Percentiles rank a stretch among this genome's conserved stretches.
These are phyloP conservation scores for Salpingus planirostris DNA, from an alignment of 2,888 invertebrate species.

Conservation along the genomic window DNA sequence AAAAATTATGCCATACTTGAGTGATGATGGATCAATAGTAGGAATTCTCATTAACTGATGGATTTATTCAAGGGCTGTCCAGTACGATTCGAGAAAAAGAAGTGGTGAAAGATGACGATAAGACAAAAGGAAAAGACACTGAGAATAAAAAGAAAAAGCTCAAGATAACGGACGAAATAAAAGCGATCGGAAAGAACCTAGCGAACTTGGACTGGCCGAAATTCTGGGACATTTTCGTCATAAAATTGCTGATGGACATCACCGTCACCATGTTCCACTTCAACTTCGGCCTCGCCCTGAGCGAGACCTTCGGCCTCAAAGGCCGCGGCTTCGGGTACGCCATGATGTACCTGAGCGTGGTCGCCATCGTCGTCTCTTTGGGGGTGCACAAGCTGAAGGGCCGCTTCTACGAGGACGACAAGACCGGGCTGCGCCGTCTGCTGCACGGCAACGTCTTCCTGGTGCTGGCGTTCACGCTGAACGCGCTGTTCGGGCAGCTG, in stretches of 20 bases:
- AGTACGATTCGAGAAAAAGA: not conserved
- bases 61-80: not conserved
- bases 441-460: constrained; percentile 6
- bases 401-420: constrained; percentile 5
- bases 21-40: not conserved
- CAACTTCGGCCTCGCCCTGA: constrained; percentile 1
- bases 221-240: constrained; percentile 9
- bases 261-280: constrained; percentile 5
- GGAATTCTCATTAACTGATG: not conserved
- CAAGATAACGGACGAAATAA: constrained; percentile 4
- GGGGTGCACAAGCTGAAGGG: constrained; percentile 5
- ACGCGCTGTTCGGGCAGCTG: too few species aligned
- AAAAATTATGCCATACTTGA: not conserved
- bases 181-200: constrained; percentile 2
- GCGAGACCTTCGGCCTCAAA: constrained; percentile 1
- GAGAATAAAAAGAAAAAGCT: constrained; percentile 2
- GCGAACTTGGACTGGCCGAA: constrained; percentile 8
- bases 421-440: constrained; percentile 5
- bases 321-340: constrained; percentile 8
- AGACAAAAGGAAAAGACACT: not conserved
- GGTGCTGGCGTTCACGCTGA: not conserved
- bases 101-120: not conserved
- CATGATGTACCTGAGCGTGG: constrained; percentile 4
- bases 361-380: constrained; percentile 3
- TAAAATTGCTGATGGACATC: constrained; percentile 10